Evolutionary conservation across 2,888 invertebrate species (phyloP).

Genomic region (Gymnoscelis rufifasciata): DNA sequence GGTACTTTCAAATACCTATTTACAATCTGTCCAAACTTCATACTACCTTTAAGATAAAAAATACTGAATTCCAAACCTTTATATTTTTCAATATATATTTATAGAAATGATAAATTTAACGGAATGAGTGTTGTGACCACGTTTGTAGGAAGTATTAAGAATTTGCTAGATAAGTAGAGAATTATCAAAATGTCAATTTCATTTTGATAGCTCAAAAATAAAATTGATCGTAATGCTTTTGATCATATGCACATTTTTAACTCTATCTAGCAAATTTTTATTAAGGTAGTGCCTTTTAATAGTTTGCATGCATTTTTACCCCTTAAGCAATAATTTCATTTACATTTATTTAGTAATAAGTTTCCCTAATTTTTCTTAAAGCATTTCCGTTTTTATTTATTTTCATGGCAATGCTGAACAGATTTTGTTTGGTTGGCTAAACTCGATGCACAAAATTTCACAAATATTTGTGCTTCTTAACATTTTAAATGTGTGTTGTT

Average conservation of each 20-base stretch:
- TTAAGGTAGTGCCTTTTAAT: conserved; percentile 50
- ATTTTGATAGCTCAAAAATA: too few species aligned
- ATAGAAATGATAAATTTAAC: background rate
- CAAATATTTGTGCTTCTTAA: background rate
- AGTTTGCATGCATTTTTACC: conserved; percentile 50
- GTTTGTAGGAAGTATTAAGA: conserved; percentile 4
- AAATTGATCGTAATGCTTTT: too few species aligned
- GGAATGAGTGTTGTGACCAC: background rate
- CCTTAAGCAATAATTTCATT: conserved; percentile 32
- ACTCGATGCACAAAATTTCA: background rate
- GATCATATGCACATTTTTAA: too few species aligned
- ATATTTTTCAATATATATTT: conserved; percentile 4
- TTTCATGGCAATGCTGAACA: conserved; percentile 7
- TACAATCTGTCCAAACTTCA: background rate
- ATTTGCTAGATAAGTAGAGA: background rate
- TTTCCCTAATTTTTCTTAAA: conserved; percentile 31
- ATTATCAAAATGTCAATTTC: too few species aligned
- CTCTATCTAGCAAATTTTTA: conserved; percentile 1
- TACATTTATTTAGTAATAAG: conserved; percentile 23
- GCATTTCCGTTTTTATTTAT: conserved; percentile 42
- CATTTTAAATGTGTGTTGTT: background rate
- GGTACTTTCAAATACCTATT: too few species aligned
- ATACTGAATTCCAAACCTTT: background rate
- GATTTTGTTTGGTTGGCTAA: conserved; percentile 17
- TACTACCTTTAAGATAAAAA: background rate